Evolutionary conservation across 2,888 invertebrate genomes (phyloP), one percentile per base, ranked within the genome.

Genomic region (Steromphala cineraria): DNA sequence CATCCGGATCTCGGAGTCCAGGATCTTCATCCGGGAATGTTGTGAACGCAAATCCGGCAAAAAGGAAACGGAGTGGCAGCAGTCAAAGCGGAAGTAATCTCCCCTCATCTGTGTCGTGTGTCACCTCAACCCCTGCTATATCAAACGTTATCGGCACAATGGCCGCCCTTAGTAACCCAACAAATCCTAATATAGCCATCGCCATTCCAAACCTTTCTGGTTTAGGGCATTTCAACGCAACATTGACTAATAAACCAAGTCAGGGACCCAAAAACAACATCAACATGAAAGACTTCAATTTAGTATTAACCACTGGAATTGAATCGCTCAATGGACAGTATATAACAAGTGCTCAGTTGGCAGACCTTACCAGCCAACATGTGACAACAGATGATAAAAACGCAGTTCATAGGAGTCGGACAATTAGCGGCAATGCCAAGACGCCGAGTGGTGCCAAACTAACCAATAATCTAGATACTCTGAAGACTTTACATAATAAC

Each of bases 241-340:
- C 84, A 81, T 82, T 89, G 31, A 79, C 86, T 8, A 83, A 84
- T 75, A 80, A 83, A 28, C 88, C 89, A 85, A 81, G 82, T 21
- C 83, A 81, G 46, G 56, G 80, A 36, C 82, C 81, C 31, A 90
- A 90, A 82, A 90, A 90, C 77, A 89, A 87, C 83, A 85, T 87
- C 77, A 84, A 88, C 31, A 84, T 87, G 77, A 90, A 90, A 81
- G 89, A 88, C 76, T 83, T 90, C 79, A 83, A 83, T 46, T 74
- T 91, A 53, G 89, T 90, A 56, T 75, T 86, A 17, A 86, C 75
- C 19, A 89, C 90, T 8, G 87, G 89, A 17, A 85, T 90, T 19
- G 89, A 90, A 77, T 86, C 87, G 53, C 84, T 90, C 56, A 91
- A 91, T 79, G 91, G 91, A 19, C 91, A 91, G 85, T 90, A 90